Conservation (phyloP, 2,888 invertebrate species). For the Bellardia bayeri region DNA sequence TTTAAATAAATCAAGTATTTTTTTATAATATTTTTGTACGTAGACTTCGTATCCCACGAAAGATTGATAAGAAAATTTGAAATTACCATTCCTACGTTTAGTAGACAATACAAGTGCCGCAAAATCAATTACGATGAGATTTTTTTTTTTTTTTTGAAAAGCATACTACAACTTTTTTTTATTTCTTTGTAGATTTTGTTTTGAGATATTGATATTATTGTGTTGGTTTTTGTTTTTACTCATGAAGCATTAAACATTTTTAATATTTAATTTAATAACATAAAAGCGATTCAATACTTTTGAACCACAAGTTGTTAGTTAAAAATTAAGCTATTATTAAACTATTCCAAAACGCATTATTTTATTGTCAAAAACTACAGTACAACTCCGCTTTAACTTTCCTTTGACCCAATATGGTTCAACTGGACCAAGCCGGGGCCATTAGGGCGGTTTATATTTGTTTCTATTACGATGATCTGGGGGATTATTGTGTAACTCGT, state of each 20-base stretch:
- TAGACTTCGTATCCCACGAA: slow-evolving; percentile 57
- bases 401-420: no score
- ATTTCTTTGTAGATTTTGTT: slow-evolving; percentile 15
- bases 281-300: no score
- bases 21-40: slow-evolving; percentile 26
- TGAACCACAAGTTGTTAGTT: no score
- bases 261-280: no score
- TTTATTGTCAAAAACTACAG: no score
- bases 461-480: no score
- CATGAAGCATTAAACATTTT: slow-evolving; percentile 2
- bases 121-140: slow-evolving; percentile 35
- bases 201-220: slow-evolving; percentile 6
- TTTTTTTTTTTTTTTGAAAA: neutral
- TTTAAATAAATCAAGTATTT: slow-evolving; percentile 44
- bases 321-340: no score
- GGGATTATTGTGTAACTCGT: no score
- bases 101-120: slow-evolving; percentile 45
- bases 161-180: neutral
- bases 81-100: slow-evolving; percentile 37
- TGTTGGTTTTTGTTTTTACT: slow-evolving; percentile 17
- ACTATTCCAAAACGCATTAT: no score
- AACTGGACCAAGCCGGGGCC: no score
- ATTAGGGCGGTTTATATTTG: no score
- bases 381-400: no score
- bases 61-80: slow-evolving; percentile 58